These are phyloP conservation scores for Xestia sexstrigata DNA, from an alignment of 2,888 invertebrate species.

Conservation along the genomic window DNA sequence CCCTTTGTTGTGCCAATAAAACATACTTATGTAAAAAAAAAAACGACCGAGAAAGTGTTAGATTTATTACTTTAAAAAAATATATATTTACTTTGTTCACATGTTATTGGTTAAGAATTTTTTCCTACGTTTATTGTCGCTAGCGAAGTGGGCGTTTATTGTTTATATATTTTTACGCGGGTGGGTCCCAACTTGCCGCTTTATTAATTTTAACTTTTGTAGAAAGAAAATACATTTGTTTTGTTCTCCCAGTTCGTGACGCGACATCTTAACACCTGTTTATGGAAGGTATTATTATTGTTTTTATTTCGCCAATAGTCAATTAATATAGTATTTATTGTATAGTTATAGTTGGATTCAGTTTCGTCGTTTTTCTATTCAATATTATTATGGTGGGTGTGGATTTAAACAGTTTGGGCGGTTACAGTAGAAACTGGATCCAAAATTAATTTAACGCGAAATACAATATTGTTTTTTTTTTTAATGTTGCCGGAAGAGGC, in stretches of 20 bases:
- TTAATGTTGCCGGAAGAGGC: conserved; percentile 76
- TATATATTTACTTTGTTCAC: conserved; percentile 78
- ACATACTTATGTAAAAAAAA: conserved; percentile 54
- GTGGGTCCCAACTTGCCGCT: conserved; percentile 60
- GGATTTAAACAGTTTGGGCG: conserved; percentile 46
- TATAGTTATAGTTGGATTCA: conserved; percentile 74
- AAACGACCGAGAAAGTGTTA: conserved; percentile 61
- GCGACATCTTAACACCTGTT: conserved; percentile 66
- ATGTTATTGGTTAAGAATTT: conserved; percentile 79
- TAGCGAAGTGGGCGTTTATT: conserved; percentile 67
- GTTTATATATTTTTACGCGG: conserved; percentile 68
- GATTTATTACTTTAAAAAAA: conserved; percentile 68
- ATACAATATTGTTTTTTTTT: conserved; percentile 73
- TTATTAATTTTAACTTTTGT: conserved; percentile 72
- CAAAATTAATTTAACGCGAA: conserved; percentile 68
- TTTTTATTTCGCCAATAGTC: conserved; percentile 78
- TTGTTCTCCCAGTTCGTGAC: conserved; percentile 73
- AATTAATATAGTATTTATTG: conserved; percentile 81
- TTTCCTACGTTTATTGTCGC: conserved; percentile 71
- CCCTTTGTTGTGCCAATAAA: conserved; percentile 68
- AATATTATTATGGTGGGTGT: conserved; percentile 50
- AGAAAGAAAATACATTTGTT: conserved; percentile 77
- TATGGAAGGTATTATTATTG: conserved; percentile 70
- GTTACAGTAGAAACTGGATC: conserved; percentile 71
- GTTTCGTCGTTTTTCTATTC: conserved; percentile 65